Conservation (phyloP, 2,797 vertebrate species). For the Hirundo rustica region DNA sequence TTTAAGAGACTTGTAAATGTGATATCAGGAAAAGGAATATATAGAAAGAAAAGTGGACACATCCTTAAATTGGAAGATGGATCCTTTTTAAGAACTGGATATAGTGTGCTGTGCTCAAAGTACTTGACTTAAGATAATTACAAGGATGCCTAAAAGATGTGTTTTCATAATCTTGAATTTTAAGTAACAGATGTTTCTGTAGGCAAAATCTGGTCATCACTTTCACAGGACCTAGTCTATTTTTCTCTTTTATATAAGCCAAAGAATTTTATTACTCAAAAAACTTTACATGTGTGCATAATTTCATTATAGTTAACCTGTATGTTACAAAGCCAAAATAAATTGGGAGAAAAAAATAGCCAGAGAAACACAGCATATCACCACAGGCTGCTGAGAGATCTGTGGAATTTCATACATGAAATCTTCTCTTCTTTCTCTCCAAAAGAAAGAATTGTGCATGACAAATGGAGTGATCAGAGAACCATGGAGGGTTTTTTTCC, state of each 20-base stretch:
- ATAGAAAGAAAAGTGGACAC: background rate
- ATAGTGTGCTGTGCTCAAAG: background rate
- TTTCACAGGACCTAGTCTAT: background rate
- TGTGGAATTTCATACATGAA: slow-evolving; percentile 59
- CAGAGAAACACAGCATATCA: slow-evolving; percentile 27
- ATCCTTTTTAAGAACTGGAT: background rate
- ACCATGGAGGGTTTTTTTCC: background rate
- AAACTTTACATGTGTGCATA: background rate
- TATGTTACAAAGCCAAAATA: slow-evolving; percentile 26
- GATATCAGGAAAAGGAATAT: background rate
- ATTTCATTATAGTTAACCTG: slow-evolving; percentile 8
- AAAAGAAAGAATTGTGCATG: background rate
- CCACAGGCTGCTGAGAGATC: slow-evolving; percentile 43
- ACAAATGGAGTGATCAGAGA: background rate
- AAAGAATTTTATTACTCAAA: slow-evolving; percentile 1
- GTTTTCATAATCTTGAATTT: background rate
- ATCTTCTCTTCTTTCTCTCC: background rate
- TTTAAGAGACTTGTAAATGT: background rate
- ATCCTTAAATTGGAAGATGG: background rate
- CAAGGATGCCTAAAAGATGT: background rate
- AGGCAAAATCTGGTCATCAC: background rate
- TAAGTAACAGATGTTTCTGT: background rate
- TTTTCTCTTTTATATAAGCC: background rate
- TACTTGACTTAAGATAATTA: background rate
- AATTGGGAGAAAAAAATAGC: background rate